Evolutionary conservation across 2,113 vertebrate species (phyloP).

Genomic region (Platichthys flesus): DNA sequence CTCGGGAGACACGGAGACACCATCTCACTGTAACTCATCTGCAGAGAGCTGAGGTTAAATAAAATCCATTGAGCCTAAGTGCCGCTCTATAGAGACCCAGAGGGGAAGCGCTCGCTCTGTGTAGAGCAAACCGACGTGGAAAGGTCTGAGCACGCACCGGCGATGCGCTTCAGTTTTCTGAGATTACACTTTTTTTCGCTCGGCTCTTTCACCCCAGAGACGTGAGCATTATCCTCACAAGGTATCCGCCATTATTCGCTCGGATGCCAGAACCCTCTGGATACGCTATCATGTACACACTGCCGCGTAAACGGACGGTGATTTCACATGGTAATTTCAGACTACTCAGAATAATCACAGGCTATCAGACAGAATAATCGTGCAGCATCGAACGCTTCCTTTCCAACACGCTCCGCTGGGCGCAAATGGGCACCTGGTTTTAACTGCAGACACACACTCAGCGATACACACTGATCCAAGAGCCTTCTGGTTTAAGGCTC

Average conservation of each 20-base stretch:
- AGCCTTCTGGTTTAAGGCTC: slow-evolving; percentile 33
- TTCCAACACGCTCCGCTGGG: slow-evolving; percentile 44
- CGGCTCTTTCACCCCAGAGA: slow-evolving; percentile 26
- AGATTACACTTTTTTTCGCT: slow-evolving; percentile 44
- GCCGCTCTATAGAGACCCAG: slow-evolving; percentile 36
- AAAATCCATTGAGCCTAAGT: slow-evolving; percentile 61
- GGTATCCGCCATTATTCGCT: slow-evolving; percentile 33
- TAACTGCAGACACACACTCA: slow-evolving; percentile 50
- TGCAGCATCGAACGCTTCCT: slow-evolving; percentile 42
- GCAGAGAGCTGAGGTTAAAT: slow-evolving; percentile 65
- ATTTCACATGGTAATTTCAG: slow-evolving; percentile 56
- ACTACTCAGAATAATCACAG: slow-evolving; percentile 62
- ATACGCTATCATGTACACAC: slow-evolving; percentile 37
- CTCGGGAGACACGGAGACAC: slow-evolving; percentile 52
- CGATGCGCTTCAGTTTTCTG: slow-evolving; percentile 29
- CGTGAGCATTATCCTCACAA: slow-evolving; percentile 12
- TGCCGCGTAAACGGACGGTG: slow-evolving; percentile 40
- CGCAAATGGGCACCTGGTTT: slow-evolving; percentile 20
- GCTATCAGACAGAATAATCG: slow-evolving; percentile 57
- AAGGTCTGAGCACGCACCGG: slow-evolving; percentile 34
- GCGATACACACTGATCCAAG: slow-evolving; percentile 48
- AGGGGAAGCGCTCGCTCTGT: slow-evolving; percentile 37
- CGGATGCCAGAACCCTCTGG: slow-evolving; percentile 37
- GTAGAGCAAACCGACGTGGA: slow-evolving; percentile 37
- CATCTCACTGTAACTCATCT: slow-evolving; percentile 51